These are phyloP conservation scores for Opisthograptis luteolata DNA, from an alignment of 2,888 invertebrate genomes.

Conservation along the genomic window DNA sequence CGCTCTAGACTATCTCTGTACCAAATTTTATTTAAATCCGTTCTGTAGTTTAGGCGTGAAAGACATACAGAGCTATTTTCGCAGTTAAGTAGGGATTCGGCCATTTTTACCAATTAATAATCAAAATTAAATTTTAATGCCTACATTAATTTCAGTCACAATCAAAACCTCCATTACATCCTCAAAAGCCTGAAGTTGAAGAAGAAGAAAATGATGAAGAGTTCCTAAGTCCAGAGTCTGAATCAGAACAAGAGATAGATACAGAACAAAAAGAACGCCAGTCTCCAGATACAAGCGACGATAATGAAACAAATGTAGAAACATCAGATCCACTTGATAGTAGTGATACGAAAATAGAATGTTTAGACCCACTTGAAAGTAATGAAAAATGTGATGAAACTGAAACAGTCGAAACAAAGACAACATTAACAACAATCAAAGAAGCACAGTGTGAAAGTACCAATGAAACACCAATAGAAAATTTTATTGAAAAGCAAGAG, in stretches of 20 bases:
- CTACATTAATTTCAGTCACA: conserved; percentile 4
- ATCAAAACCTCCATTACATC: conserved; percentile 41
- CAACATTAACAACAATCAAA: conserved; percentile 11
- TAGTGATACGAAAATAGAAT: conserved; percentile 15
- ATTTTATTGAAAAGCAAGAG: conserved; percentile 18
- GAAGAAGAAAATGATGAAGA: conserved; percentile 80
- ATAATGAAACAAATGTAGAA: conserved; percentile 22
- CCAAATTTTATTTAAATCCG: no score
- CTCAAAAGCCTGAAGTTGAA: conserved; percentile 59
- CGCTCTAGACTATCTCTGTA: no score
- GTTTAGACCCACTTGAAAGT: conserved; percentile 5
- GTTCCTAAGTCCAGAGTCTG: conserved; percentile 77
- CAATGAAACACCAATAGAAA: conserved; percentile 9
- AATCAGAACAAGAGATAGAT: conserved; percentile 66
- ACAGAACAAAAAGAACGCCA: conserved; percentile 39
- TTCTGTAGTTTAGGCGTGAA: no score
- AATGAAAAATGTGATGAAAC: conserved; percentile 22
- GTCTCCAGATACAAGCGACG: conserved; percentile 17
- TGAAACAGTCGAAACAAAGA: conserved; percentile 11
- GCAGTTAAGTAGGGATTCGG: no score
- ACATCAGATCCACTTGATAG: conserved; percentile 11
- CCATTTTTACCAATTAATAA: no score
- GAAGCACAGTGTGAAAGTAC: conserved; percentile 21
- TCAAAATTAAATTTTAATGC: background rate
- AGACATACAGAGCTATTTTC: no score